Percentiles rank a stretch among this genome's conserved stretches.
Evolutionary conservation across 2,113 vertebrate species (phyloP).

Genomic region (Mohoua ochrocephala): DNA sequence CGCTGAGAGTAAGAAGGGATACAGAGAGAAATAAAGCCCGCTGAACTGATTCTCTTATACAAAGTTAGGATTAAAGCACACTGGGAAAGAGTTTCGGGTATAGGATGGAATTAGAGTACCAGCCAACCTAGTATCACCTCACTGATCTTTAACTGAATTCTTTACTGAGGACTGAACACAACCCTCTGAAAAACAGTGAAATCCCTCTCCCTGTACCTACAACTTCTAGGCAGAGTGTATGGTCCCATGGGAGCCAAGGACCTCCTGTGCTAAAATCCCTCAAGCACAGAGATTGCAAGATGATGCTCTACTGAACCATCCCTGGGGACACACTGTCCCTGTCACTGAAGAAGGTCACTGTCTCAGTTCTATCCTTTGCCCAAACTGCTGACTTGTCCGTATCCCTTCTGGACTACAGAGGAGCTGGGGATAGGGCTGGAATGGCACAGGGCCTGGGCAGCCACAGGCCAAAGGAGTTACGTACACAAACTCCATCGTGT

Average conservation of each 20-base stretch:
- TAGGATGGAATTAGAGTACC: neutral
- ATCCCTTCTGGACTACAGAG: accelerated
- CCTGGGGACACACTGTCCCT: accelerated
- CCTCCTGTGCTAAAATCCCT: no score
- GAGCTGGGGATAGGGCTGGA: neutral
- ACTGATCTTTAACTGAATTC: neutral
- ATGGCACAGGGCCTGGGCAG: neutral
- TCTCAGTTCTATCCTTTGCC: neutral
- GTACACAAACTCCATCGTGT: accelerated
- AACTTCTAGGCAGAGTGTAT: neutral
- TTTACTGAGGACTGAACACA: neutral
- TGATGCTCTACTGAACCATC: accelerated
- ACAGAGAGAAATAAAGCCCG: accelerated
- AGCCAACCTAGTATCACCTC: neutral
- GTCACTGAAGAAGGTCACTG: accelerated
- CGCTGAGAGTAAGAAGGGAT: no score
- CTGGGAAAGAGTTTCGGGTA: no score
- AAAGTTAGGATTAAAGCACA: neutral
- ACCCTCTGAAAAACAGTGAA: neutral
- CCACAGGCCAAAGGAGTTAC: neutral
- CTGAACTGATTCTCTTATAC: accelerated
- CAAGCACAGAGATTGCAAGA: accelerated
- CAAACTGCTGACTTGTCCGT: accelerated
- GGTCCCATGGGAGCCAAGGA: accelerated
- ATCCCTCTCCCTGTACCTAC: accelerated